These are phyloP conservation scores for Trigoniulus corallinus DNA, from an alignment of 1,140 invertebrate species.

Conservation along the genomic window DNA sequence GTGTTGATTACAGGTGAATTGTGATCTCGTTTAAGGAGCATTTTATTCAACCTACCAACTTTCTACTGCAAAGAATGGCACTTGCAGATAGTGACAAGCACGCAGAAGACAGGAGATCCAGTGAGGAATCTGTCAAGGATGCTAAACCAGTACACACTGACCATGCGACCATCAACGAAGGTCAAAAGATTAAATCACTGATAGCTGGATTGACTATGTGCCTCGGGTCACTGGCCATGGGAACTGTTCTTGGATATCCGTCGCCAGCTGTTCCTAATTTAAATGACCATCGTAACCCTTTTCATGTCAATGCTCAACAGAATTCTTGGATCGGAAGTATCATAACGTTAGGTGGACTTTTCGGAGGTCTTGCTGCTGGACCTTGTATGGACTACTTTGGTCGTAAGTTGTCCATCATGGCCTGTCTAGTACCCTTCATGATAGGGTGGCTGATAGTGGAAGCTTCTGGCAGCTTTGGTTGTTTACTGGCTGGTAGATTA, in stretches of 20 bases:
- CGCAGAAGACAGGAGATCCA: too few relatives aligned
- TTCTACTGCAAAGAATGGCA: too few relatives aligned
- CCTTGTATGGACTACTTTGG: constrained; percentile 8
- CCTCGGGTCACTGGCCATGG: not conserved
- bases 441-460: constrained; percentile 59
- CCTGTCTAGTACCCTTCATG: constrained; percentile 37
- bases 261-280: not conserved
- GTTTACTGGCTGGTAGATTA: constrained; percentile 34
- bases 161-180: not conserved
- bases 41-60: too few relatives aligned
- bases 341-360: constrained; percentile 10
- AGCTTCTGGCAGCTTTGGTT: constrained; percentile 36
- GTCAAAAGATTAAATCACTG: not conserved
- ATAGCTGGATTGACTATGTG: not conserved
- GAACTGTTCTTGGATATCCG: not conserved
- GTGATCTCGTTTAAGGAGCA: too few relatives aligned
- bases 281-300: not conserved
- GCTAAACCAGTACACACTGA: not conserved
- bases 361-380: constrained; percentile 15
- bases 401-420: not conserved
- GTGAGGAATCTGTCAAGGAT: too few relatives aligned
- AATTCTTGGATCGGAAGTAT: constrained; percentile 13
- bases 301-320: constrained; percentile 2
- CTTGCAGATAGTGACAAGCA: too few relatives aligned
- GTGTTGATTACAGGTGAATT: too few relatives aligned